Evolutionary conservation across 2,113 vertebrate species (phyloP).

Genomic region (Pteronura brasiliensis): DNA sequence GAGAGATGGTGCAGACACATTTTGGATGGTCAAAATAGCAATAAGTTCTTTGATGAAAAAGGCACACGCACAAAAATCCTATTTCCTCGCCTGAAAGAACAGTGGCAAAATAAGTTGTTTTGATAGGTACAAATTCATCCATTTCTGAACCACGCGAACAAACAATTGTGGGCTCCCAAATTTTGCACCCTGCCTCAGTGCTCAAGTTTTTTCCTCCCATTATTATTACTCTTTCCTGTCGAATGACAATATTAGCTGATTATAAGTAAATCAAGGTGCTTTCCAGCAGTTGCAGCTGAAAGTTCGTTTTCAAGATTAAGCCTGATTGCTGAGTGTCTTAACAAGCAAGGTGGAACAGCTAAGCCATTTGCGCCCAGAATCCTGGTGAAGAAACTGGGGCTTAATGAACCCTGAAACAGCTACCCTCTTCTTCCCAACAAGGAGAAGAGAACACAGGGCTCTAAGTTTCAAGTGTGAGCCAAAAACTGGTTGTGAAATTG

Average conservation of each 20-base stretch:
- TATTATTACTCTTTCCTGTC: neutral
- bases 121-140: neutral
- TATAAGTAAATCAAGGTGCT: neutral
- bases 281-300: neutral
- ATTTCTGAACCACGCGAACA: neutral
- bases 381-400: neutral
- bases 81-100: neutral
- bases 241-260: neutral
- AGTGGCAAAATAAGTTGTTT: neutral
- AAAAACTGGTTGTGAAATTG: slow-evolving; percentile 17
- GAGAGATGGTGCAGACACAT: neutral
- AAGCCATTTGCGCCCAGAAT: neutral
- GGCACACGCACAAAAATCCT: neutral
- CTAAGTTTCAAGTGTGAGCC: slow-evolving; percentile 6
- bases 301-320: neutral
- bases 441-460: neutral
- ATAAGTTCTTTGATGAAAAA: neutral
- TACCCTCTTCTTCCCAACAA: neutral
- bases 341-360: neutral
- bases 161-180: neutral
- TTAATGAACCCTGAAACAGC: neutral
- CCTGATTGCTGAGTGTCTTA: neutral
- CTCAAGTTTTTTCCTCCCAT: neutral
- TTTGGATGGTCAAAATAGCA: neutral
- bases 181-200: neutral